Evolutionary conservation across 2,113 vertebrate species (phyloP).

Genomic region (Tricholaema leucomelas): DNA sequence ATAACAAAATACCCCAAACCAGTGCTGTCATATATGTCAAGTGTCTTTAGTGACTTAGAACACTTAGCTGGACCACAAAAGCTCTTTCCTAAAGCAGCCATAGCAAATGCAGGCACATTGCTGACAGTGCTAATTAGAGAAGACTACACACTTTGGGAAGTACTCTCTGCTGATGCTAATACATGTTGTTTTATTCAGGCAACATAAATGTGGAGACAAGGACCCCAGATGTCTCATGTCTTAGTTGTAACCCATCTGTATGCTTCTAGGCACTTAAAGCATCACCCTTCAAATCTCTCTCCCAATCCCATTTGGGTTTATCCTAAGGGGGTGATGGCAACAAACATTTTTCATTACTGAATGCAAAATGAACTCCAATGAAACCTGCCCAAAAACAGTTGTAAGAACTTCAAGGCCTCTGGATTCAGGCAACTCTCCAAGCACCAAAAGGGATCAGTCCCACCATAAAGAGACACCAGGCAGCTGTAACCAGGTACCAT

Average conservation of each 20-base stretch:
- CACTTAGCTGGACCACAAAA: not conserved
- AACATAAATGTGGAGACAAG: not conserved
- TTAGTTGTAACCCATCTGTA: not conserved
- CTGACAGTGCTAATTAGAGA: not conserved
- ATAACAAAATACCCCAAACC: not conserved
- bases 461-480: not conserved
- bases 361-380: not conserved
- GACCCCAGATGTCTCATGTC: not conserved
- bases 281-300: not conserved
- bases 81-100: constrained; percentile 2
- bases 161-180: not conserved
- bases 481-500: not conserved
- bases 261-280: not conserved
- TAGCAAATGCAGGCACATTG: not conserved
- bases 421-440: not conserved
- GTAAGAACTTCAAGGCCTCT: not conserved
- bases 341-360: not conserved
- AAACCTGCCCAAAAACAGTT: not conserved
- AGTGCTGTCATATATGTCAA: not conserved
- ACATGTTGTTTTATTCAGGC: not conserved
- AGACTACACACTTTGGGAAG: not conserved
- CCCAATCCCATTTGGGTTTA: not conserved
- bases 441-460: not conserved
- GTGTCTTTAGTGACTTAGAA: constrained; percentile 4
- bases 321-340: not conserved